Conservation (phyloP, 2,113 vertebrate genomes). For the Butorides virescens region DNA sequence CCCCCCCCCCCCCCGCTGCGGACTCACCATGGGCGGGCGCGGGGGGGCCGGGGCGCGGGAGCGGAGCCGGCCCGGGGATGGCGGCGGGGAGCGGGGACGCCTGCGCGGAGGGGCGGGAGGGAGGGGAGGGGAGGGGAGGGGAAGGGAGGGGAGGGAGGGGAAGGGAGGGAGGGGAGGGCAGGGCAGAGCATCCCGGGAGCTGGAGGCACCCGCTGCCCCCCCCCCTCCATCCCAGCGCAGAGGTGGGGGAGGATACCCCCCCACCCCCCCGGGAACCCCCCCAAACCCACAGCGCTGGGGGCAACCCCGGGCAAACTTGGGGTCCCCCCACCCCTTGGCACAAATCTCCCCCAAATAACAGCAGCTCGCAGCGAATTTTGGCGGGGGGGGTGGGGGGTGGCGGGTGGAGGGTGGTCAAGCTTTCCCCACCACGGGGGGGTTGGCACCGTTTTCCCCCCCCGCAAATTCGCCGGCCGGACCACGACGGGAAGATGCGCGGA, state of each 20-base stretch:
- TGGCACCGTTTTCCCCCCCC: background rate
- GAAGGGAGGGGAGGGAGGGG: too few species aligned
- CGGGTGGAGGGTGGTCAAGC: too few species aligned
- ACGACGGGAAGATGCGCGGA: background rate
- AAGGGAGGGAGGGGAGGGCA: background rate
- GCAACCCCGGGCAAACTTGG: too few species aligned
- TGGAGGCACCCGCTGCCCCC: background rate
- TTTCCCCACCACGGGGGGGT: background rate
- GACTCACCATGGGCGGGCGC: background rate
- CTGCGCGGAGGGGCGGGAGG: background rate
- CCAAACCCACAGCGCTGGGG: background rate
- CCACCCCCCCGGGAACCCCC: background rate
- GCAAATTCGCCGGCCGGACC: background rate
- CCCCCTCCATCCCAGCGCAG: too few species aligned
- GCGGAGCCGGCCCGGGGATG: background rate
- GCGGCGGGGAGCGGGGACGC: background rate
- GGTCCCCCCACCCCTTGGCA: too few species aligned
- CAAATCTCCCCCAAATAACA: background rate
- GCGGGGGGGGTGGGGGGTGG: too few species aligned
- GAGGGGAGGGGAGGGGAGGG: background rate
- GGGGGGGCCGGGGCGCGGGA: background rate
- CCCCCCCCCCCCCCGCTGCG: background rate
- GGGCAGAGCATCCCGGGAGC: background rate
- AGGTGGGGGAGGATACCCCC: accelerated
- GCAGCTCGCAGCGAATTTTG: background rate